Evolutionary conservation across 2,888 invertebrate species (phyloP), one percentile per base, ranked within the genome.

Genomic region (Drosophila gaucha): DNA sequence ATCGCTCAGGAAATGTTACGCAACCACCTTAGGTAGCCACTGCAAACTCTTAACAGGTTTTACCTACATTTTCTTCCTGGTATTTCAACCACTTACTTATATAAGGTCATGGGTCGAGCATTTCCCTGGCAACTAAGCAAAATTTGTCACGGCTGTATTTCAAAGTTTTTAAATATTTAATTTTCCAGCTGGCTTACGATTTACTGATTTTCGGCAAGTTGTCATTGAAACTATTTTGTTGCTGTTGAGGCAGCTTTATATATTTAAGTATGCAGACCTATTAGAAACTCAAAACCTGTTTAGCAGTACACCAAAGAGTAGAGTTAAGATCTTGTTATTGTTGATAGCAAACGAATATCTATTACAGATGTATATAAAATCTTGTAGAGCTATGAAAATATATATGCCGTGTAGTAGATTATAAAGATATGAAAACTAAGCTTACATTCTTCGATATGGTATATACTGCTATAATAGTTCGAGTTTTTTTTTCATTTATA

Each of bases 91-190:
- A 22, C 8, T 38, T 14, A 36, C 31, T 35, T 22, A 36, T 30
- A 12, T 60, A 69, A 74, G 60, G 79, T 51, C 59, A 52, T 35
- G 71, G 71, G 60, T 76, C 77, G 52, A 1, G 9, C 12, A 67
- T 52, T 62, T 52, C n/a, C 36, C 6, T 28, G 38, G 26, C 38
- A 24, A 38, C 22, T 16, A 28, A 8, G 24, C 16, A 18, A 51
- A 51, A 24, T 33, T 5, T 43, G 9, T 26, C 44, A 52, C 39
- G 33, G 57, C 43, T 56, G 47, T 43, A 60, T 60, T 46, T 51
- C 18, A 50, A 9, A 28, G 3, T 9, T 51, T 9, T 0, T 59
- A 22, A 14, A 30, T 38, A 44, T 65, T 16, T 9, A 10, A 33
- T 57, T 38, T 52, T 49, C n/a, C 44, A 39, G 18, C 1, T n/a